These are phyloP conservation scores for Dryocosmus kuriphilus DNA, from an alignment of 2,888 invertebrate genomes.

Conservation along the genomic window DNA sequence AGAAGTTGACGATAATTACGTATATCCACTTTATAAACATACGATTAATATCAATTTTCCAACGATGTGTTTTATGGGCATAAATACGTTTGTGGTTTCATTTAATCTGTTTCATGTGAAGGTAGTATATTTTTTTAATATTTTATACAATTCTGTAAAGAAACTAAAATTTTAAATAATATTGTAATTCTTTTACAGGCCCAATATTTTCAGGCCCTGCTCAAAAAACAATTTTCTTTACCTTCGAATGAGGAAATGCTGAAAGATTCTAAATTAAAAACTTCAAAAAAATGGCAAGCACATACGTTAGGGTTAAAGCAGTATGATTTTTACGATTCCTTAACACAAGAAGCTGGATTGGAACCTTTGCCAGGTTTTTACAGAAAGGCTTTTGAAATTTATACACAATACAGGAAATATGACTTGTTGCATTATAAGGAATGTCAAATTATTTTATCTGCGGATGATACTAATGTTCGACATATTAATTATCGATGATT, in stretches of 20 bases:
- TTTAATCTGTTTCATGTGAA: constrained; percentile 86
- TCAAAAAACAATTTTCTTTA: constrained; percentile 81
- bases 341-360: constrained; percentile 74
- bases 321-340: constrained; percentile 77
- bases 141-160: too few relatives aligned
- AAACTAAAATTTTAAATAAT: not conserved
- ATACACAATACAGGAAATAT: constrained; percentile 50
- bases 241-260: constrained; percentile 84
- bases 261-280: constrained; percentile 80
- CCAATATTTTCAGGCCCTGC: constrained; percentile 81
- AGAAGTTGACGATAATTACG: constrained; percentile 81
- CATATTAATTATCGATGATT: not conserved
- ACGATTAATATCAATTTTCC: constrained; percentile 87
- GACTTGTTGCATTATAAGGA: constrained; percentile 66
- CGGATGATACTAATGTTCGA: constrained; percentile 58
- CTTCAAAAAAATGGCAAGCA: constrained; percentile 71
- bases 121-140: constrained; percentile 75
- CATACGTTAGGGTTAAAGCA: constrained; percentile 76
- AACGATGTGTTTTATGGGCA: constrained; percentile 87
- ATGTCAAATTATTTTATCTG: constrained; percentile 60
- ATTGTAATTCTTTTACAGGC: constrained; percentile 78
- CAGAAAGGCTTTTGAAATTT: constrained; percentile 60
- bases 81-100: constrained; percentile 84
- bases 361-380: constrained; percentile 73
- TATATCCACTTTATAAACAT: constrained; percentile 87